A percentile compares a stretch with the other conserved stretches of the same genome.
Conservation (phyloP, 2,888 invertebrate species). For the Chrysina gloriosa region DNA sequence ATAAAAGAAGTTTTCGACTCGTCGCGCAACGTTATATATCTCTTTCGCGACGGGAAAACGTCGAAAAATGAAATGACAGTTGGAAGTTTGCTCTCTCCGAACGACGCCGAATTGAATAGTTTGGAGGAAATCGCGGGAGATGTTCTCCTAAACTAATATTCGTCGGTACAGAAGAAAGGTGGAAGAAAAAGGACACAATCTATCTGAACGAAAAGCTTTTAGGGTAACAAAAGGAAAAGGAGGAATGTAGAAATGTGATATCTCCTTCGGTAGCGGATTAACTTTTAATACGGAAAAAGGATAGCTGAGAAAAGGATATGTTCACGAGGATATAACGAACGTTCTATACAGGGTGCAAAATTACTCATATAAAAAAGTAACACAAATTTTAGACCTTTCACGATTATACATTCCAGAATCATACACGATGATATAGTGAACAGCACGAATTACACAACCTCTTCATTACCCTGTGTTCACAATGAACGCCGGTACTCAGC, state of each 20-base stretch:
- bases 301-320: too few relatives aligned
- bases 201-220: background rate
- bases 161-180: background rate
- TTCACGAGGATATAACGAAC: too few relatives aligned
- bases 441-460: too few relatives aligned
- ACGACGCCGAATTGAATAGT: conserved; percentile 14
- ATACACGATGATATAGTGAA: too few relatives aligned
- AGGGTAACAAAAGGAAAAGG: conserved; percentile 4
- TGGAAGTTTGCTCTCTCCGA: conserved; percentile 12
- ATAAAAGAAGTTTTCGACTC: conserved; percentile 14
- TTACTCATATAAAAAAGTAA: too few relatives aligned
- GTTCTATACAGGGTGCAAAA: too few relatives aligned
- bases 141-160: conserved; percentile 17
- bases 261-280: background rate
- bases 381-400: too few relatives aligned
- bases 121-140: conserved; percentile 11
- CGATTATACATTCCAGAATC: too few relatives aligned
- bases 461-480: too few relatives aligned
- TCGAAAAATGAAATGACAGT: conserved; percentile 24
- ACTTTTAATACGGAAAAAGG: background rate
- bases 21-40: background rate
- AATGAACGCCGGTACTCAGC: too few relatives aligned
- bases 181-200: background rate
- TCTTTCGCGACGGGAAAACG: background rate
- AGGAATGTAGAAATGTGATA: background rate